These are phyloP conservation scores for Anarhynchus alexandrinus DNA, from an alignment of 2,113 vertebrate species.

Conservation along the genomic window DNA sequence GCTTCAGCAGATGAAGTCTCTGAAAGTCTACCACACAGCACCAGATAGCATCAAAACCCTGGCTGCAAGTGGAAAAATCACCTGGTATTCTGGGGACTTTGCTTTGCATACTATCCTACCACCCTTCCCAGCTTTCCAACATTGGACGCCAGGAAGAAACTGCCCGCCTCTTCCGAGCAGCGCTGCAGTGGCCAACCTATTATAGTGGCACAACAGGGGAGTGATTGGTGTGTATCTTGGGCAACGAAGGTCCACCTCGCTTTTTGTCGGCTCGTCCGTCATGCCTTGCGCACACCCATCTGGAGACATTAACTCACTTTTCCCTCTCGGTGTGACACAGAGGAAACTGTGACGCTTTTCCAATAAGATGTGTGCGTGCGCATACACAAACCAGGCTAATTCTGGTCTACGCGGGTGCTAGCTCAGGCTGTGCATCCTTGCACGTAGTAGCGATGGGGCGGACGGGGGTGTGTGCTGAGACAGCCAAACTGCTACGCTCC, in stretches of 20 bases:
- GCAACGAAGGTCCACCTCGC: background rate
- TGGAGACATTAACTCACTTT: background rate
- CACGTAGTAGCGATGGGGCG: background rate
- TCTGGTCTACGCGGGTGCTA: background rate
- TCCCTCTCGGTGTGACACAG: fast-evolving
- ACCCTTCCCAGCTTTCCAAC: background rate
- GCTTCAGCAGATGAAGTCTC: background rate
- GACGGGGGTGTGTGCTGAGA: conserved; percentile 20
- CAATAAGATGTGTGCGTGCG: background rate
- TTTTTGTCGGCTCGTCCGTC: background rate
- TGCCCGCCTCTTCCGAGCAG: background rate
- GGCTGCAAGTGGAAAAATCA: background rate
- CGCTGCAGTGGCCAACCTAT: background rate
- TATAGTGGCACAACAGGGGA: fast-evolving
- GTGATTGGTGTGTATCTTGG: background rate
- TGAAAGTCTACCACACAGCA: background rate
- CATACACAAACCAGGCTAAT: background rate
- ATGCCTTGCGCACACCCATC: background rate
- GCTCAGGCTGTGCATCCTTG: conserved; percentile 27
- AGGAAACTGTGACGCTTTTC: background rate
- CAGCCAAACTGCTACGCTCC: background rate
- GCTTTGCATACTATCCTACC: background rate
- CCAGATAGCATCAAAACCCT: background rate
- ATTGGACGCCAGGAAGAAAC: background rate
- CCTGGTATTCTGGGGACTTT: background rate